Conservation (phyloP, 2,888 invertebrate species). For the Parnassius apollo region DNA sequence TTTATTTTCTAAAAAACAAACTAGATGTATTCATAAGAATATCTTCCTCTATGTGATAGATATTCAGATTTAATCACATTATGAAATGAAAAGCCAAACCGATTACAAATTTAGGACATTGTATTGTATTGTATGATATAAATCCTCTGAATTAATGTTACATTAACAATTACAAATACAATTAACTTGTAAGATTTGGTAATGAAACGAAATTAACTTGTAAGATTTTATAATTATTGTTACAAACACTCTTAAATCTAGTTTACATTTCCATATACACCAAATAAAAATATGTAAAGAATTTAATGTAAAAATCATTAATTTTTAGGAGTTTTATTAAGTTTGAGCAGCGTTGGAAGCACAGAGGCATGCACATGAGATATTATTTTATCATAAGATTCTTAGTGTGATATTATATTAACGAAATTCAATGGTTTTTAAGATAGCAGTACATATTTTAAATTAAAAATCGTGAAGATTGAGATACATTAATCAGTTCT, state of each 20-base stretch:
- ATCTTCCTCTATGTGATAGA: background rate
- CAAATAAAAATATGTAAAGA: background rate
- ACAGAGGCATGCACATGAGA: background rate
- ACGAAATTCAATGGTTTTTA: constrained; percentile 34
- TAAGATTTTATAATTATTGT: too few relatives aligned
- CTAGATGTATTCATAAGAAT: background rate
- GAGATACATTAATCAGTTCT: constrained; percentile 10
- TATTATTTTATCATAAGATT: constrained; percentile 34
- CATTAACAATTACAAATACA: too few relatives aligned
- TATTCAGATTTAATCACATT: too few relatives aligned
- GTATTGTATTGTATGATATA: too few relatives aligned
- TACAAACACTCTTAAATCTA: background rate
- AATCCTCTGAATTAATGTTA: too few relatives aligned
- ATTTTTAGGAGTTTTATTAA: background rate
- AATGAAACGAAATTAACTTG: too few relatives aligned
- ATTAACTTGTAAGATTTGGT: too few relatives aligned
- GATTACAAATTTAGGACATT: too few relatives aligned
- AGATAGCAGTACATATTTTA: constrained; percentile 31
- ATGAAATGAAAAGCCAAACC: too few relatives aligned
- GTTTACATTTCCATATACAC: background rate
- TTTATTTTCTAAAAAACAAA: background rate
- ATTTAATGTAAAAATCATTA: background rate
- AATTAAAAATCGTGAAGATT: constrained; percentile 47
- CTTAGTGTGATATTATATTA: constrained; percentile 54
- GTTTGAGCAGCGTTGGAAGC: background rate